Conservation (phyloP, 2,797 vertebrate species). For the Acomys russatus region DNA sequence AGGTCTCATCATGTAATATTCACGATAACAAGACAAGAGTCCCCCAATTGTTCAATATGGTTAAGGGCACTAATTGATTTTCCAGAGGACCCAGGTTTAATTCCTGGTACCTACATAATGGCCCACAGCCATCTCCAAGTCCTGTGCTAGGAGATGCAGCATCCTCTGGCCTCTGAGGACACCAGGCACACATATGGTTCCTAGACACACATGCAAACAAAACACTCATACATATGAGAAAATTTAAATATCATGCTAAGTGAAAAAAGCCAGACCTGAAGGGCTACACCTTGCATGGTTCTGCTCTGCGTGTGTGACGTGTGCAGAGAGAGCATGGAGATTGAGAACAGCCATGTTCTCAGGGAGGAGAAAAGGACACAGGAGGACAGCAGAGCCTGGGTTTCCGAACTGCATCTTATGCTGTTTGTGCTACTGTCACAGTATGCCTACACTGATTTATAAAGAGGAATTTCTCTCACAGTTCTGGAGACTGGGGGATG, state of each 20-base stretch:
- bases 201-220: too few species aligned
- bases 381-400: too few species aligned
- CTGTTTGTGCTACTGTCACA: neutral
- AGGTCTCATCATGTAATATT: neutral
- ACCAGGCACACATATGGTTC: neutral
- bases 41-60: neutral
- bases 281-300: neutral
- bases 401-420: neutral
- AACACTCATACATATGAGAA: neutral
- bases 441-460: neutral
- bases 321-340: neutral
- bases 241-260: neutral
- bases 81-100: neutral
- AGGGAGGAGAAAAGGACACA: too few species aligned
- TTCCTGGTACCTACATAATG: neutral
- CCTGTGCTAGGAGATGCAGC: neutral
- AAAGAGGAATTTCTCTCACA: neutral
- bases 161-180: neutral
- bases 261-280: constrained; percentile 5
- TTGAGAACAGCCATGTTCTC: neutral
- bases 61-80: neutral
- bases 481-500: neutral
- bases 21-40: neutral
- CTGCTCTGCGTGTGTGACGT: neutral
- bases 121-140: neutral